phyloP scores from a whole-genome alignment of 2,797 vertebrate genomes.

The Sorex maritimensis region DNA sequence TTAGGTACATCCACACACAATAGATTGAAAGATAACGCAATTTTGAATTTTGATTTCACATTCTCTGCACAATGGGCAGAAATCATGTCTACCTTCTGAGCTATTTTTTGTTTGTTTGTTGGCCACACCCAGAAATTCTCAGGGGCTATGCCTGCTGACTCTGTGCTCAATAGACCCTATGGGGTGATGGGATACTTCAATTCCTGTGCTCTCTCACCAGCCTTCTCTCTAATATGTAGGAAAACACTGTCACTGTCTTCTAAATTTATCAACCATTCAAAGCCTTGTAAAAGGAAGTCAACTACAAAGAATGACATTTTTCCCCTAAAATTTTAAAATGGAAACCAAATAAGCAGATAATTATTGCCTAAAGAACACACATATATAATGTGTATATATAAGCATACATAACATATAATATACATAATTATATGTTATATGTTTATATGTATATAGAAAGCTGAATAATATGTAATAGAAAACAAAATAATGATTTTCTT shows the following conservation, averaged over 20 bases:
- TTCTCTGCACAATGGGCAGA: neutral
- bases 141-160: no score
- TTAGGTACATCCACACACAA: neutral
- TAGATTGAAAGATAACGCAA: neutral
- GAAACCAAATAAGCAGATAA: neutral
- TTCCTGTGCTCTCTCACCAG: no score
- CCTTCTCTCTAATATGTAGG: neutral
- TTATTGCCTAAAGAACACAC: neutral
- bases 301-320: neutral
- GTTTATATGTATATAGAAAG: neutral
- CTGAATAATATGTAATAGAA: neutral
- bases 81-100: neutral
- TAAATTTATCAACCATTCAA: neutral
- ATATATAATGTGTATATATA: no score
- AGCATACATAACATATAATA: no score
- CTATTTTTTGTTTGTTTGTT: no score
- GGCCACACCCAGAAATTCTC: no score
- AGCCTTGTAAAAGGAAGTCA: neutral
- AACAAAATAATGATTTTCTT: neutral
- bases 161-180: no score
- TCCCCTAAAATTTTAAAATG: neutral
- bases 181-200: no score
- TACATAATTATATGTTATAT: no score
- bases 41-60: neutral
- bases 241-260: neutral